Conservation (phyloP, 2,888 invertebrate genomes). For the Bombylius discolor region DNA sequence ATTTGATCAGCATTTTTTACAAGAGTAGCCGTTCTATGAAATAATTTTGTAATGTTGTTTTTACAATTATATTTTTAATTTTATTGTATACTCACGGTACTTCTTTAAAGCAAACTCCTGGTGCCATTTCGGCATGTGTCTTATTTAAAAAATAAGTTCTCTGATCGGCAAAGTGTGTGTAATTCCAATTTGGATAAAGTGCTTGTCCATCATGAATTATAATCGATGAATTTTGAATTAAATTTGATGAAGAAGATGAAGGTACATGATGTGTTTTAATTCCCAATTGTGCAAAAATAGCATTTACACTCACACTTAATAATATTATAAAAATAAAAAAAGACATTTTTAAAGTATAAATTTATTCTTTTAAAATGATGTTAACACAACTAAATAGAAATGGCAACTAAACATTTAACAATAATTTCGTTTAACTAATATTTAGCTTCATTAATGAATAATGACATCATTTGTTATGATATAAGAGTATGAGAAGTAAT, state of each 20-base stretch:
- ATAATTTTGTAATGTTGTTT: neutral
- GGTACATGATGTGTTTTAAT: slow-evolving; percentile 6
- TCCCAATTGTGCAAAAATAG: slow-evolving; percentile 6
- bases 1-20: slow-evolving; percentile 17
- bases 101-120: slow-evolving; percentile 32
- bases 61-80: neutral
- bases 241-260: neutral
- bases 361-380: too few relatives aligned
- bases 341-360: too few relatives aligned
- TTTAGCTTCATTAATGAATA: too few relatives aligned
- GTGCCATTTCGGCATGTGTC: slow-evolving; percentile 31
- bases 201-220: neutral
- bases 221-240: neutral
- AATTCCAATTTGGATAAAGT: neutral
- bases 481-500: too few relatives aligned
- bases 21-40: slow-evolving; percentile 26
- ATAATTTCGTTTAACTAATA: too few relatives aligned
- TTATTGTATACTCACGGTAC: slow-evolving; percentile 30
- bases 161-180: slow-evolving; percentile 23
- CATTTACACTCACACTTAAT: neutral
- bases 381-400: too few relatives aligned
- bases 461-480: too few relatives aligned
- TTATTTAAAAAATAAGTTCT: slow-evolving; percentile 31
- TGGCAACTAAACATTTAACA: too few relatives aligned
- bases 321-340: too few relatives aligned